Evolutionary conservation across 2,888 invertebrate genomes (phyloP).

Genomic region (Brachypterus glaber): DNA sequence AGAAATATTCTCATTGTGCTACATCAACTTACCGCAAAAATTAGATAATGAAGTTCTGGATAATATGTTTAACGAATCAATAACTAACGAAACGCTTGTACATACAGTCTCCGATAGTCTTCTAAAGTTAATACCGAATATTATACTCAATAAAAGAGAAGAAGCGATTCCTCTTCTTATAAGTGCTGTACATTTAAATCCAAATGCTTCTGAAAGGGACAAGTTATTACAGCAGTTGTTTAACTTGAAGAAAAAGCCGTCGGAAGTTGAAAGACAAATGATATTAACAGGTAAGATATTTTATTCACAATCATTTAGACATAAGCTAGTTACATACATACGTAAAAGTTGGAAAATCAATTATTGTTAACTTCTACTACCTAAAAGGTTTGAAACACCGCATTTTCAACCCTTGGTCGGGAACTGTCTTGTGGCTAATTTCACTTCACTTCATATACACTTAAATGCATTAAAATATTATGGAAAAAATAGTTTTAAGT

Average conservation of each 20-base stretch:
- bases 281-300: conserved; percentile 44
- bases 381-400: no score
- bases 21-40: conserved; percentile 37
- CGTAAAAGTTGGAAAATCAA: no score
- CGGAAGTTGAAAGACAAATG: conserved; percentile 52
- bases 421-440: no score
- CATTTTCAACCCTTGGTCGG: no score
- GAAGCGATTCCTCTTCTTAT: conserved; percentile 58
- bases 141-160: conserved; percentile 57
- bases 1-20: conserved; percentile 45
- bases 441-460: no score
- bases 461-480: no score
- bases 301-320: not conserved
- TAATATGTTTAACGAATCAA: conserved; percentile 35
- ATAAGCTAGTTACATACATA: no score
- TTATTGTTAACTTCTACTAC: no score
- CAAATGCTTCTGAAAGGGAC: conserved; percentile 50
- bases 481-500: no score
- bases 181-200: conserved; percentile 51
- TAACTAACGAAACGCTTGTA: conserved; percentile 40
- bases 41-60: conserved; percentile 33
- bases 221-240: conserved; percentile 56
- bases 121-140: conserved; percentile 56
- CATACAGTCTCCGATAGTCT: conserved; percentile 48
- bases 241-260: conserved; percentile 61